Evolutionary conservation across 2,797 vertebrate genomes (phyloP), one percentile per base, ranked within the genome.

Genomic region (Nannoperca australis): DNA sequence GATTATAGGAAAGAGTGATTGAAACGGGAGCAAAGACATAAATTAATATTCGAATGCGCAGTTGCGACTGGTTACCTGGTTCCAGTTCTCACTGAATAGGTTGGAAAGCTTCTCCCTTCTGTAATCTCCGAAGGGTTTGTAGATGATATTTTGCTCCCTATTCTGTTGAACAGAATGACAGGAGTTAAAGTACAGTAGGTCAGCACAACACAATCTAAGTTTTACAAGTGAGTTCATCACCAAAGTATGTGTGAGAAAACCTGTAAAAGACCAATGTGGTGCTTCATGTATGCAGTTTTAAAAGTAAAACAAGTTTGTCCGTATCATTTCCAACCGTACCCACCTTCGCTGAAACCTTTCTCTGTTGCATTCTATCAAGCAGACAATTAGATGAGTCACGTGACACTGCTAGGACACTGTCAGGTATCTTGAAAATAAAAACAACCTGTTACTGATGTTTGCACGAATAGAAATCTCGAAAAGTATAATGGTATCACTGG

Each of bases 141-240:
- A 0, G 45, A 7, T 12, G 8, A 22, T 17, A 1, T 40, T 61
- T 15, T 85, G 64, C 0, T 45, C 45, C 13, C 30, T n/a, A 14
- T 62, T 15, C 90, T 92, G 64, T 38, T 49, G 22, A 68, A 51
- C 6, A 64, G 7, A 55, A 56, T 15, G 8, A 71, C 3, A 27
- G 3, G 3, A 61, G 7, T 61, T 34, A 13, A 36, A 20, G 0
- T 53, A 1, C 1, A 27, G 1, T 32, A 7, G 1, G 10, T 47
- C 4, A 8, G 63, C 13, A 2, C 17, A 2, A 17, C 32, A 4
- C 14, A 53, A 44, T 32, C 11, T 51, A 1, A 20, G 30, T 44
- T 36, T 55, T 17, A 36, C 10, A 45, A 38, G 7, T 10, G 14
- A 13, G 7, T 38, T 42, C 36, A 34, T 14, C 30, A 36, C 13